Conservation (phyloP, 2,797 vertebrate species). For the Enteromius mattozi region DNA sequence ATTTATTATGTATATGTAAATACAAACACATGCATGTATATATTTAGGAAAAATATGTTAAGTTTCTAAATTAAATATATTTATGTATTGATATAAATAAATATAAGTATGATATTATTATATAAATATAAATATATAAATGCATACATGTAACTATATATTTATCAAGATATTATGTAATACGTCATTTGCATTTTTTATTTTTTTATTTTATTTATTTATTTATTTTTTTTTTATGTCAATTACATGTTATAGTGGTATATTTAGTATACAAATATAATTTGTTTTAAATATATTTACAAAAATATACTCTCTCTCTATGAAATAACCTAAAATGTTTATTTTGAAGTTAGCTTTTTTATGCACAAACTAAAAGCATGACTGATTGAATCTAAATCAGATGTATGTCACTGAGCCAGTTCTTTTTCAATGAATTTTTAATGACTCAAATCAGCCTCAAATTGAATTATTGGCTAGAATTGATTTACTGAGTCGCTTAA, state of each 20-base stretch:
- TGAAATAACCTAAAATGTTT: not conserved
- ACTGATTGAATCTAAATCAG: not conserved
- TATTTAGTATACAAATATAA: not conserved
- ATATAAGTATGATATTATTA: no score
- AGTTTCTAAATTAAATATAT: no score
- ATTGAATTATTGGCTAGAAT: constrained; percentile 4
- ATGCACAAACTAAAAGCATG: not conserved
- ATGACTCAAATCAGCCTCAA: not conserved
- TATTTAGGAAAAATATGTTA: no score
- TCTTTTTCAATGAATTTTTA: not conserved
- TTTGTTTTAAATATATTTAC: not conserved
- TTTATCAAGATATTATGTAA: not conserved
- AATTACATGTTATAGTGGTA: not conserved
- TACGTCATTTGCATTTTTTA: not conserved
- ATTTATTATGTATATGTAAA: no score
- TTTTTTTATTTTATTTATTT: not conserved
- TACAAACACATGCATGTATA: no score
- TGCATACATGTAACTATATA: no score
- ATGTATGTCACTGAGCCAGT: not conserved
- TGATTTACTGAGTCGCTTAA: not conserved
- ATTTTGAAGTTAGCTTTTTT: not conserved
- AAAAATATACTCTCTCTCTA: not conserved
- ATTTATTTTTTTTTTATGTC: not conserved
- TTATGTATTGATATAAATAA: no score
- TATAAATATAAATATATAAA: no score